Conservation (phyloP, 2,888 invertebrate species). For the Leucozona laternaria region DNA sequence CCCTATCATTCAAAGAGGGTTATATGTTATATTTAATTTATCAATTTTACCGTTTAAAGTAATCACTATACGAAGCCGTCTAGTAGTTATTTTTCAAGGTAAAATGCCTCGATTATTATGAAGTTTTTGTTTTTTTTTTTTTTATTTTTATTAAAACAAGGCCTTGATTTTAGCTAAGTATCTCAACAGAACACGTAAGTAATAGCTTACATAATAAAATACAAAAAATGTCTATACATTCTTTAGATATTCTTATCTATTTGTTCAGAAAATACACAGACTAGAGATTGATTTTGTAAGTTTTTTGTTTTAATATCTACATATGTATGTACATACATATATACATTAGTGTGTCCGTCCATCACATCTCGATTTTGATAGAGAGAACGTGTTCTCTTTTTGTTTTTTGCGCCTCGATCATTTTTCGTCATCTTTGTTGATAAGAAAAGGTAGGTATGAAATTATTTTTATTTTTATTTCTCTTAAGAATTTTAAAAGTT, state of each 20-base stretch:
- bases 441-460: not conserved
- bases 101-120: not conserved
- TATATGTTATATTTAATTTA: not conserved
- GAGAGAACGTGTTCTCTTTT: not conserved
- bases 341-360: not conserved
- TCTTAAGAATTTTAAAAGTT: not conserved
- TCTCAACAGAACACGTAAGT: constrained; percentile 8
- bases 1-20: not conserved
- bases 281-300: constrained; percentile 9
- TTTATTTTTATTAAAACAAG: constrained; percentile 2
- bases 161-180: constrained; percentile 5
- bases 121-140: not conserved
- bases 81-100: not conserved
- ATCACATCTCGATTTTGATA: not conserved
- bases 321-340: not conserved
- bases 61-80: not conserved
- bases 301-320: not conserved
- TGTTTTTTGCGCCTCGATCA: not conserved
- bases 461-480: not conserved
- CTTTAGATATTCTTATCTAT: constrained; percentile 25
- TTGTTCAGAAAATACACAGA: not conserved
- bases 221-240: constrained; percentile 5
- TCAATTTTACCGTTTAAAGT: not conserved
- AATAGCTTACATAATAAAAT: constrained; percentile 11
- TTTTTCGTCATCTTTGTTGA: not conserved